Evolutionary conservation across 2,113 vertebrate genomes (phyloP).

Genomic region (Notothenia coriiceps): DNA sequence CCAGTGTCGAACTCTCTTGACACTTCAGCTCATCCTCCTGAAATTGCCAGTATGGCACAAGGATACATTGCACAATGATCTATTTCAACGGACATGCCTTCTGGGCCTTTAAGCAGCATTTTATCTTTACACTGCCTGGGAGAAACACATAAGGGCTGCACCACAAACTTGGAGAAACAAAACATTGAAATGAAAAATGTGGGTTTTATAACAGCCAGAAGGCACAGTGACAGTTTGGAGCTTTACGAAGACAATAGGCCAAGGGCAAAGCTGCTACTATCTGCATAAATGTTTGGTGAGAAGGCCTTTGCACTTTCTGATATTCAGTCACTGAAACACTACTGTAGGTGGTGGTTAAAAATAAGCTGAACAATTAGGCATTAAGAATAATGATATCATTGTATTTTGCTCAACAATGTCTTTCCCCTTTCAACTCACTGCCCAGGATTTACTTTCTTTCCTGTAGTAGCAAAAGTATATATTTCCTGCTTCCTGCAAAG

Average conservation of each 20-base stretch:
- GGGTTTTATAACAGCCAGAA: slow-evolving; percentile 26
- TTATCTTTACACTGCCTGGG: slow-evolving; percentile 24
- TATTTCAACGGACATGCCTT: slow-evolving; percentile 43
- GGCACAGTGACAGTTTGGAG: slow-evolving; percentile 5
- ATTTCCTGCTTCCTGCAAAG: slow-evolving; percentile 59
- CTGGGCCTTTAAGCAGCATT: slow-evolving; percentile 47
- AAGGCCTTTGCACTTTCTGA: not conserved
- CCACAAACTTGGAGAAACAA: not conserved
- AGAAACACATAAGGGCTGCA: slow-evolving; percentile 37
- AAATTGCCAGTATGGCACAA: slow-evolving; percentile 33
- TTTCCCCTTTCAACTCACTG: slow-evolving; percentile 14
- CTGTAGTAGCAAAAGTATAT: slow-evolving; percentile 53
- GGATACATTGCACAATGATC: slow-evolving; percentile 36
- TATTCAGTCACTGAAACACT: not conserved
- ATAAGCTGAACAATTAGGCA: slow-evolving; percentile 19
- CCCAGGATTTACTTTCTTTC: slow-evolving; percentile 39
- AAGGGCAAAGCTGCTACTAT: slow-evolving; percentile 26
- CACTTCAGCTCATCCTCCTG: slow-evolving; percentile 34
- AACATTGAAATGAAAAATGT: slow-evolving; percentile 24
- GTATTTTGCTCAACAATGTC: not conserved
- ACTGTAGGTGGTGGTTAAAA: slow-evolving; percentile 18
- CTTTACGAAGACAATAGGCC: slow-evolving; percentile 40
- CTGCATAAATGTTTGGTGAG: slow-evolving; percentile 11
- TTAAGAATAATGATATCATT: slow-evolving; percentile 3
- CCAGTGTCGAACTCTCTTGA: slow-evolving; percentile 7